A percentile compares a stretch with the other conserved stretches of the same genome.
Conservation (phyloP, 2,888 invertebrate genomes). For the Oscheius onirici region DNA sequence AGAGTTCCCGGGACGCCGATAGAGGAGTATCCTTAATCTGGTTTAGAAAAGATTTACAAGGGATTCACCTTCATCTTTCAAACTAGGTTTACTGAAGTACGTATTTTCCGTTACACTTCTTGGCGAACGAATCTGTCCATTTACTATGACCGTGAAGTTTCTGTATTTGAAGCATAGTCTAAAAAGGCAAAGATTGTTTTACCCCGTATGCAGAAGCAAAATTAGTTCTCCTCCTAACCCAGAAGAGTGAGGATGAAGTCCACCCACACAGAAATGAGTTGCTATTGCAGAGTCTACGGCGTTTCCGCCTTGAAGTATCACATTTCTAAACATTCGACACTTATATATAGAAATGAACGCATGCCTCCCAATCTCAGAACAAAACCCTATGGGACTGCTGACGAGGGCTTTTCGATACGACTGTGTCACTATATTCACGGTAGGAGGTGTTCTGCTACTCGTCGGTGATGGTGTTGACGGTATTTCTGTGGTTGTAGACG, state of each 20-base stretch:
- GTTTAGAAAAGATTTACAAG: background rate
- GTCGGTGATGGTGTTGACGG: background rate
- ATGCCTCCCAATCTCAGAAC: conserved; percentile 41
- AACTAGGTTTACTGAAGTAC: conserved; percentile 41
- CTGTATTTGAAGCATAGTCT: background rate
- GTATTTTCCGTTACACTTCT: conserved; percentile 44
- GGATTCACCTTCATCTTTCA: conserved; percentile 38
- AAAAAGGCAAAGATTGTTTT: background rate
- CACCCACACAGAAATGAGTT: conserved; percentile 46
- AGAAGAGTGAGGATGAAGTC: conserved; percentile 45
- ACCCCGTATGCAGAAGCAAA: conserved; percentile 41
- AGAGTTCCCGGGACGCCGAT: conserved; percentile 48
- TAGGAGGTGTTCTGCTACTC: background rate
- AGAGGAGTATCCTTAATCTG: conserved; percentile 42
- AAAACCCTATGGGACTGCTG: conserved; percentile 11
- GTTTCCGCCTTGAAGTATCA: conserved; percentile 41
- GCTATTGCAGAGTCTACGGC: conserved; percentile 43
- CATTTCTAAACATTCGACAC: conserved; percentile 33
- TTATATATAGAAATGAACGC: background rate
- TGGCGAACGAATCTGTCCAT: conserved; percentile 41
- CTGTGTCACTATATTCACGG: background rate
- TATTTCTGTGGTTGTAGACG: too few species aligned
- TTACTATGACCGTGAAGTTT: conserved; percentile 33
- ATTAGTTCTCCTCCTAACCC: conserved; percentile 46
- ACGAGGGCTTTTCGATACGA: conserved; percentile 19